Conservation (phyloP, 2,113 vertebrate species). For the Heterotis niloticus region DNA sequence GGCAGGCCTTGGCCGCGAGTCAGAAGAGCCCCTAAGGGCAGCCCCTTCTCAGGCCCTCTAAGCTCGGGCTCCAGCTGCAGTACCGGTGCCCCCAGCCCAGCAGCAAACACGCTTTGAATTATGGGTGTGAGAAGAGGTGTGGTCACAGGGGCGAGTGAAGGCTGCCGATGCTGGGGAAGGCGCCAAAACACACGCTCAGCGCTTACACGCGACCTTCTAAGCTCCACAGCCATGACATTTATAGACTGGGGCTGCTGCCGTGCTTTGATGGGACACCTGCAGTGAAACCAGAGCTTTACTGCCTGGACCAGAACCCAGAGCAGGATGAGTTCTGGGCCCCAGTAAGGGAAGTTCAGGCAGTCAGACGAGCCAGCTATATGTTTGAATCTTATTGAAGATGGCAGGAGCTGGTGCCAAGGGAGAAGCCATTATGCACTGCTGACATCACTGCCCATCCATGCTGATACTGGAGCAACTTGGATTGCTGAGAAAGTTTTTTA, state of each 20-base stretch:
- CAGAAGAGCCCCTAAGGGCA: not conserved
- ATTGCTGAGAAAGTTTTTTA: conserved; percentile 29
- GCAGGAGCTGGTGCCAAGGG: conserved; percentile 41
- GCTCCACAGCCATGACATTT: conserved; percentile 50
- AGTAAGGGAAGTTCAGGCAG: conserved; percentile 13
- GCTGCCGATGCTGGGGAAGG: conserved; percentile 24
- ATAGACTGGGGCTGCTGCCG: conserved; percentile 42
- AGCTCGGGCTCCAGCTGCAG: conserved; percentile 51
- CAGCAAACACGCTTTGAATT: conserved; percentile 64
- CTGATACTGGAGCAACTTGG: conserved; percentile 36
- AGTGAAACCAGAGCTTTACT: conserved; percentile 68
- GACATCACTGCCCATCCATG: conserved; percentile 42
- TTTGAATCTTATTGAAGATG: conserved; percentile 63
- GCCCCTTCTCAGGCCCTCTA: conserved; percentile 26
- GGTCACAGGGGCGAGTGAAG: conserved; percentile 33
- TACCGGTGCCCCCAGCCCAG: conserved; percentile 47
- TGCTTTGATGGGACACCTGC: conserved; percentile 72
- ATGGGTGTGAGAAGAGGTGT: conserved; percentile 17
- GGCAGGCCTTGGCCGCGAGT: not conserved
- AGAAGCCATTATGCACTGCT: conserved; percentile 43
- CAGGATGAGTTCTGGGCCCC: conserved; percentile 37
- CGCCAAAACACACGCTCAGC: not conserved
- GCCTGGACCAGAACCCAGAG: conserved; percentile 60
- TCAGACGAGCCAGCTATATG: conserved; percentile 45
- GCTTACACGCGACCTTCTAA: conserved; percentile 43